These are phyloP conservation scores for Ormyrus thymus DNA, from an alignment of 2,888 invertebrate species.

Conservation along the genomic window DNA sequence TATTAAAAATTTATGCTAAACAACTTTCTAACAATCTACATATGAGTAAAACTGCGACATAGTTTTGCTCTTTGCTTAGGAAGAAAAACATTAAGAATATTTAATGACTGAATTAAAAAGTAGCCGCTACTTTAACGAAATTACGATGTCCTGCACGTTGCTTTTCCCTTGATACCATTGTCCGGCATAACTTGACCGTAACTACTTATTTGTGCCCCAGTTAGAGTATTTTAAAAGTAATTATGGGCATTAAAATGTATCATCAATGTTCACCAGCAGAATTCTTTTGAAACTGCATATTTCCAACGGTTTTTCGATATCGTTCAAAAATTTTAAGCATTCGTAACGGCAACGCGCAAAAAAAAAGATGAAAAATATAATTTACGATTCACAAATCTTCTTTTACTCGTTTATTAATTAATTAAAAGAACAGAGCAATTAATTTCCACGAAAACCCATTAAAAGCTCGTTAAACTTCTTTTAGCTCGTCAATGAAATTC, in stretches of 20 bases:
- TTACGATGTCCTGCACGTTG: conserved; percentile 12
- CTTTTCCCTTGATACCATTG: conserved; percentile 26
- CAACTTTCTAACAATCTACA: too few relatives aligned
- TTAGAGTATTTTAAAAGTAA: conserved; percentile 5
- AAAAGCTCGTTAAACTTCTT: too few relatives aligned
- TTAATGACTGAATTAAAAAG: conserved; percentile 11
- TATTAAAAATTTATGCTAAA: too few relatives aligned
- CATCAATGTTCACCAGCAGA: background rate
- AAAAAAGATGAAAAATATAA: too few relatives aligned
- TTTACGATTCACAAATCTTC: too few relatives aligned
- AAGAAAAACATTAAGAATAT: conserved; percentile 7
- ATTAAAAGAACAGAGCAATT: too few relatives aligned
- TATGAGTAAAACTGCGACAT: background rate
- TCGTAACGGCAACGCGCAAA: too few relatives aligned
- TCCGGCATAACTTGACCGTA: conserved; percentile 24
- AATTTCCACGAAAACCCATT: too few relatives aligned
- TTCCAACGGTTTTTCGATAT: too few relatives aligned
- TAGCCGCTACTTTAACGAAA: conserved; percentile 12
- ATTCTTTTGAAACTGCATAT: background rate
- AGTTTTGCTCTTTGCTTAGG: background rate
- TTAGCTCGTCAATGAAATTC: too few relatives aligned
- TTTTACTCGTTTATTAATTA: too few relatives aligned
- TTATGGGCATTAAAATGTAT: background rate
- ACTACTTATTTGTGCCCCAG: conserved; percentile 25
- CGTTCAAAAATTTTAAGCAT: too few relatives aligned